These are phyloP conservation scores for Rhagoletis pomonella DNA, from an alignment of 1,140 invertebrate species.

Conservation along the genomic window DNA sequence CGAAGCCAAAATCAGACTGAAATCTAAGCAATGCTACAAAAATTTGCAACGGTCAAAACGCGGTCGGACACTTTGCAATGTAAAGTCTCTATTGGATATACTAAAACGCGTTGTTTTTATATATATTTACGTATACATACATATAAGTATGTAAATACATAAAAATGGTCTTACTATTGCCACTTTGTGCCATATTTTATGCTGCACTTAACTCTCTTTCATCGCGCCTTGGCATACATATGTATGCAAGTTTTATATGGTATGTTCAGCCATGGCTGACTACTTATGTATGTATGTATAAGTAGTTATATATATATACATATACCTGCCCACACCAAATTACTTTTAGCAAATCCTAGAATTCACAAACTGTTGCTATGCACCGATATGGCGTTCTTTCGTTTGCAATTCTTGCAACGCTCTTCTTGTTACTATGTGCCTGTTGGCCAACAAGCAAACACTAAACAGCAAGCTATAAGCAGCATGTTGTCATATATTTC, in stretches of 20 bases:
- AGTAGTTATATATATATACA: neutral
- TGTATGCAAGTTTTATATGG: too few species aligned
- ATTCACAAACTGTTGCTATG: neutral
- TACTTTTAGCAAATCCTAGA: neutral
- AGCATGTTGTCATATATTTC: constrained; percentile 35
- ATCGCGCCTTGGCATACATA: neutral
- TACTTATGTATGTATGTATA: too few species aligned
- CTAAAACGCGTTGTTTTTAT: too few species aligned
- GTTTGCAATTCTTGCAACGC: neutral
- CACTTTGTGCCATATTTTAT: neutral
- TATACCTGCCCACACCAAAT: neutral
- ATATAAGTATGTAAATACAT: too few species aligned
- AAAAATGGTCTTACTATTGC: neutral
- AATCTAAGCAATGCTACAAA: neutral
- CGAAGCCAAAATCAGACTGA: too few species aligned
- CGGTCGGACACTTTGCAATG: too few species aligned
- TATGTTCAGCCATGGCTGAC: neutral
- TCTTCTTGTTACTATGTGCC: constrained; percentile 8
- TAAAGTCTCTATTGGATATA: too few species aligned
- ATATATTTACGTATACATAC: too few species aligned
- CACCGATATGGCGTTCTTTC: neutral
- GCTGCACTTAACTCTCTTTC: neutral
- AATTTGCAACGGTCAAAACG: neutral
- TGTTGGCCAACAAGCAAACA: neutral
- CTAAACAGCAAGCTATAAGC: neutral